Conservation (phyloP, 2,113 vertebrate genomes). For the Hyla sarda region DNA sequence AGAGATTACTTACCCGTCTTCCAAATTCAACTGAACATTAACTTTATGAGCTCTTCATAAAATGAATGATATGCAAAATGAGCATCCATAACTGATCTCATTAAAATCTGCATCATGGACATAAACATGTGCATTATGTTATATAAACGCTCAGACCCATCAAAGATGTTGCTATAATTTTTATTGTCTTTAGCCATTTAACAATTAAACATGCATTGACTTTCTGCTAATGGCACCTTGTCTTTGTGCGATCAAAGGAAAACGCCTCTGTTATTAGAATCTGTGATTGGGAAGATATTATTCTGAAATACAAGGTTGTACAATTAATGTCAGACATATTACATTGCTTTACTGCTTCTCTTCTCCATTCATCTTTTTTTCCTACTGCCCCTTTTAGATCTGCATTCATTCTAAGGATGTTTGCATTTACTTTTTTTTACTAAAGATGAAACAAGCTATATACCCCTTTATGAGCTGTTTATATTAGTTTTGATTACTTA, state of each 20-base stretch:
- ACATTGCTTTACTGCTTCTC: background rate
- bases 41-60: constrained; percentile 38
- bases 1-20: constrained; percentile 29
- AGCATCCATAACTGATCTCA: constrained; percentile 16
- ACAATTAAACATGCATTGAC: background rate
- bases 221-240: background rate
- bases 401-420: background rate
- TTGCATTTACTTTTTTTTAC: background rate
- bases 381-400: background rate
- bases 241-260: background rate
- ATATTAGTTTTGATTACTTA: too few relatives aligned
- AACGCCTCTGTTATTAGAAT: constrained; percentile 14
- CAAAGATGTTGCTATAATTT: constrained; percentile 6
- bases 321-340: background rate
- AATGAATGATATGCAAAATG: constrained; percentile 39
- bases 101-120: constrained; percentile 16
- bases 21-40: constrained; percentile 32
- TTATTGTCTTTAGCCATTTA: constrained; percentile 30
- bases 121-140: constrained; percentile 33
- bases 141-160: constrained; percentile 18
- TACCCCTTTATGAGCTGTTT: background rate
- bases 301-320: background rate
- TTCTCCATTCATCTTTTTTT: background rate
- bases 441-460: too few relatives aligned
- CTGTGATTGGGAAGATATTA: background rate